Conservation (phyloP, 2,888 invertebrate genomes). For the Philereme vetulata region DNA sequence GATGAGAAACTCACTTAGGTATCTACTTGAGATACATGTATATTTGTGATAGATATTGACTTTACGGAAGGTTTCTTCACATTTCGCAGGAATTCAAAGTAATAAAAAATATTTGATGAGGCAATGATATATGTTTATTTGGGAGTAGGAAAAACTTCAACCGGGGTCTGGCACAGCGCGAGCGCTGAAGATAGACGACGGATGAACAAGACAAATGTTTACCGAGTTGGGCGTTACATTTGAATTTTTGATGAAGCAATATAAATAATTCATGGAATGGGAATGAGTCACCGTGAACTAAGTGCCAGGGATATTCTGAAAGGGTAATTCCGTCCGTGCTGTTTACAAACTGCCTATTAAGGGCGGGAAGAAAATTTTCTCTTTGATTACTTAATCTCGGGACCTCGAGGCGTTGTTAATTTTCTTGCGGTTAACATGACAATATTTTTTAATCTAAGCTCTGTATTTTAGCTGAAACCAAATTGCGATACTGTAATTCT, state of each 20-base stretch:
- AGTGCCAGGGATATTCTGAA: slow-evolving; percentile 27
- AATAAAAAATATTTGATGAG: slow-evolving; percentile 29
- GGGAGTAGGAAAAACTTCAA: too few relatives aligned
- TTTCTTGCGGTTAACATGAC: slow-evolving; percentile 40
- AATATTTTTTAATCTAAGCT: slow-evolving; percentile 25
- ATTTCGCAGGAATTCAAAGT: slow-evolving; percentile 16
- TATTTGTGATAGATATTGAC: slow-evolving; percentile 29
- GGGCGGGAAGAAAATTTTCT: slow-evolving; percentile 34
- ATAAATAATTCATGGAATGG: slow-evolving; percentile 45
- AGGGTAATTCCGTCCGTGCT: slow-evolving; percentile 38
- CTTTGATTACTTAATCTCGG: slow-evolving; percentile 49
- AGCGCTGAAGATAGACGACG: slow-evolving; percentile 13
- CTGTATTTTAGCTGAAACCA: too few relatives aligned
- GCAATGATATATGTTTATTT: slow-evolving; percentile 31
- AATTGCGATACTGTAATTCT: too few relatives aligned
- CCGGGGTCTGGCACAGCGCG: too few relatives aligned
- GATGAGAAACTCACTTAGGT: slow-evolving; percentile 19
- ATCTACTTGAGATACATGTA: slow-evolving; percentile 15
- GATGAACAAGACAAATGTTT: slow-evolving; percentile 35
- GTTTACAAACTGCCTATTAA: slow-evolving; percentile 42
- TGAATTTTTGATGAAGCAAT: slow-evolving; percentile 41
- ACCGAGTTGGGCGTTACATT: slow-evolving; percentile 35
- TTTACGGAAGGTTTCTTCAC: slow-evolving; percentile 18
- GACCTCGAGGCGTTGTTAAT: slow-evolving; percentile 39
- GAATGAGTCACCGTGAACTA: slow-evolving; percentile 28